Evolutionary conservation across 2,888 invertebrate genomes (phyloP).

Genomic region (Allolobophora icterica): DNA sequence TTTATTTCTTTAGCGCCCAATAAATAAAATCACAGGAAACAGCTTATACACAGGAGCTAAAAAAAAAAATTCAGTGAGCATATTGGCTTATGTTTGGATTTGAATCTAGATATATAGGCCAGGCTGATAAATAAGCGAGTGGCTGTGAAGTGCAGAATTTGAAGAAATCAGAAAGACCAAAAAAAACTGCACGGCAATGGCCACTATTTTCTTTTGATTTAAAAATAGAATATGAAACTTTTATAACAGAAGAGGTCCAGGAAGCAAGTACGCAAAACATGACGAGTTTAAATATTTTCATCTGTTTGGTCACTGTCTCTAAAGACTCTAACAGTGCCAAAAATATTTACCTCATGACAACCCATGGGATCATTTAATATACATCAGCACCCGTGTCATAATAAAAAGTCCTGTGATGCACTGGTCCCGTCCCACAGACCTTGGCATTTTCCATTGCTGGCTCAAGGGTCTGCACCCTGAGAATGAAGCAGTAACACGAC

Average conservation of each 20-base stretch:
- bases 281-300: background rate
- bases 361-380: no score
- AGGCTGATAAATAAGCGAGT: background rate
- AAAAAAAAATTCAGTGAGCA: background rate
- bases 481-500: no score
- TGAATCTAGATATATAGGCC: background rate
- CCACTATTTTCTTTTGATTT: background rate
- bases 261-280: no score
- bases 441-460: no score
- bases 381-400: background rate
- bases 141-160: background rate
- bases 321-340: background rate
- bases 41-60: background rate
- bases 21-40: background rate
- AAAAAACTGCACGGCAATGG: background rate
- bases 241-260: no score
- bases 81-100: background rate
- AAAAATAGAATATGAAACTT: no score
- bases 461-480: no score
- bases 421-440: no score
- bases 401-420: no score
- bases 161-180: no score
- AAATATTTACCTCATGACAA: background rate
- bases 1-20: no score
- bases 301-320: background rate